Percentiles rank a stretch among this genome's conserved stretches.
Evolutionary conservation across 2,888 invertebrate species (phyloP).

Genomic region (Malacosoma neustria): DNA sequence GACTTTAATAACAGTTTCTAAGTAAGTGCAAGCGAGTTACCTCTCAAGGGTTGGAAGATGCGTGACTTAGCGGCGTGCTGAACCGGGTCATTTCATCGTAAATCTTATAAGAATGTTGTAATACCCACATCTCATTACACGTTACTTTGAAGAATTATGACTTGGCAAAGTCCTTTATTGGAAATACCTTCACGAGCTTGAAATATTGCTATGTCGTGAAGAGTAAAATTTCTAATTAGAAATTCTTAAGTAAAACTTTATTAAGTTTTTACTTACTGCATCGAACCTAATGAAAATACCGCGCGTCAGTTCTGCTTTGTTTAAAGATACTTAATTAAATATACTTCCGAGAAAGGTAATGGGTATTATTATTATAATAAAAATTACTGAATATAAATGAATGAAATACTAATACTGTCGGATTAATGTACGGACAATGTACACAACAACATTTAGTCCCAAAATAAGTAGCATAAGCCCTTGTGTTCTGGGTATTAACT

Average conservation of each 20-base stretch:
- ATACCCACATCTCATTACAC: conserved; percentile 73
- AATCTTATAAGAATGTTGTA: conserved; percentile 65
- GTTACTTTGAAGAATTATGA: conserved; percentile 75
- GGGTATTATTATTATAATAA: no score
- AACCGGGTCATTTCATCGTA: conserved; percentile 28
- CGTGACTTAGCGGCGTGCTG: conserved; percentile 5
- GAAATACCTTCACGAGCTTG: conserved; percentile 73
- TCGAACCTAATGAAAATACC: conserved; percentile 68
- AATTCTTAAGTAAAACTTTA: conserved; percentile 71
- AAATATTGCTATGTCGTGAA: conserved; percentile 74
- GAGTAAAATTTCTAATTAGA: conserved; percentile 73
- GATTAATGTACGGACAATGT: no score
- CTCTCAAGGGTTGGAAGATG: conserved; percentile 3
- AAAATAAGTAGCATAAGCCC: no score
- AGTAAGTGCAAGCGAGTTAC: no score
- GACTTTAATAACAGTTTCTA: no score
- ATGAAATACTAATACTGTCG: no score
- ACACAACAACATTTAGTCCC: no score
- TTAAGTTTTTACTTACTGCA: conserved; percentile 70
- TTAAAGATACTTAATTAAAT: not conserved
- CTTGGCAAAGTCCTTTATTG: conserved; percentile 75
- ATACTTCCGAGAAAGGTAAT: no score
- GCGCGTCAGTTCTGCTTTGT: conserved; percentile 38
- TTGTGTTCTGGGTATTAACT: no score
- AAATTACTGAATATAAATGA: no score